These are phyloP conservation scores for Phalacrocorax carbo DNA, from an alignment of 2,113 vertebrate genomes.

Conservation along the genomic window DNA sequence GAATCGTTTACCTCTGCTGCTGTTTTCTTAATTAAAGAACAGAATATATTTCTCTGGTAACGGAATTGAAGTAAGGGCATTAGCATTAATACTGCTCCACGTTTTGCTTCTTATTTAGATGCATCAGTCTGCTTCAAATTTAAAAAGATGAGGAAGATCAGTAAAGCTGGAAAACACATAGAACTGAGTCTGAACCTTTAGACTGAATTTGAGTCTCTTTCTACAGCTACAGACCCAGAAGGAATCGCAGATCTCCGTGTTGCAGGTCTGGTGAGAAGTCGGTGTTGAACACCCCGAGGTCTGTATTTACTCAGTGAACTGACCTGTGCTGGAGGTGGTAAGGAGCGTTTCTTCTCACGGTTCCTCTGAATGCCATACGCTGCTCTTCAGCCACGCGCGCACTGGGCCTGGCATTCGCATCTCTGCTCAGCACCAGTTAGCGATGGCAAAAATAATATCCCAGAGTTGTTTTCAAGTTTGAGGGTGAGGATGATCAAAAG, in stretches of 20 bases:
- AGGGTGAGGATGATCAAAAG: not conserved
- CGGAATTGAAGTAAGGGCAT: not conserved
- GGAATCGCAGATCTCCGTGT: not conserved
- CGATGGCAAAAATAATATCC: not conserved
- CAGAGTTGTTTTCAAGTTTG: not conserved
- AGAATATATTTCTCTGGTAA: not conserved
- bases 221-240: not conserved
- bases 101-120: not conserved
- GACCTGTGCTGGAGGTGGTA: too few species aligned
- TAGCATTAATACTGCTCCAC: not conserved
- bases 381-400: accelerated
- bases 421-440: not conserved
- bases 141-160: not conserved
- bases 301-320: not conserved
- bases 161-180: not conserved
- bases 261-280: not conserved
- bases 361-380: not conserved
- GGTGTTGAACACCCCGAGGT: not conserved
- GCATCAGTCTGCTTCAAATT: not conserved
- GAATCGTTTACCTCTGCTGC: not conserved
- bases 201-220: not conserved
- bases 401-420: not conserved
- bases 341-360: not conserved
- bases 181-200: not conserved
- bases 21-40: not conserved